Base-by-base conservation (phyloP, 2,888 invertebrate species). In the Branchellion lobata region DNA sequence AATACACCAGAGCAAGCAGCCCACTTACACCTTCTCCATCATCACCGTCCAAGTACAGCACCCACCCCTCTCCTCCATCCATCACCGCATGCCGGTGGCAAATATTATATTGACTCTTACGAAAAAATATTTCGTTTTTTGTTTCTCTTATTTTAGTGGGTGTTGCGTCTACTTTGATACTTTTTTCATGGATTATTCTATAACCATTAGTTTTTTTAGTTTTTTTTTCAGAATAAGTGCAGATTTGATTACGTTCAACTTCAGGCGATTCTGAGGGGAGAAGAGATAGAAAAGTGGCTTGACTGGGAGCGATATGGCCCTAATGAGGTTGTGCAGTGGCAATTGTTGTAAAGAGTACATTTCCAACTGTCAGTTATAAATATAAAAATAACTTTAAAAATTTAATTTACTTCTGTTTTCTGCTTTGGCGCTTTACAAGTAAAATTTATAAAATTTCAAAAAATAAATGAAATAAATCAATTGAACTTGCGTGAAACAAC, bases 11-110 rank as follows among this genome's bases (percentile, higher is more conserved):
- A 77, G 33, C 27, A 53, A 61, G 8, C 21, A 36, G 34, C 5
- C 21, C 1, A 36, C 33, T 29, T 77, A 61, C 36, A n/a, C 77
- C 21, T 77, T 57, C 34, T 33, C 65, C n/a, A n/a, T 77, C 11
- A 77, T 77, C 47, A 77, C 77, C 1, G 77, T 77, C 1, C 34
- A 33, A 3, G 65, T 34, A 18, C 14, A 57, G 24, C 29, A 36
- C 31, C 57, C 53, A 11, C 57, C 53, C n/a, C 33, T 57, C 34
- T 33, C 53, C 27, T 61, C 33, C 34, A 65, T 77, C 24, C 77
- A 77, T 36, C 53, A 77, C 34, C 27, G 77, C 31, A 77, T 77
- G 77, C 77, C 77, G 2, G 77, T 77, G 29, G 1, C n/a, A n/a
- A n/a, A n/a, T n/a, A n/a, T n/a, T n/a, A n/a, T n/a, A 65, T 61